Conservation (phyloP, 2,888 invertebrate species). For the Nasonovia ribisnigri region DNA sequence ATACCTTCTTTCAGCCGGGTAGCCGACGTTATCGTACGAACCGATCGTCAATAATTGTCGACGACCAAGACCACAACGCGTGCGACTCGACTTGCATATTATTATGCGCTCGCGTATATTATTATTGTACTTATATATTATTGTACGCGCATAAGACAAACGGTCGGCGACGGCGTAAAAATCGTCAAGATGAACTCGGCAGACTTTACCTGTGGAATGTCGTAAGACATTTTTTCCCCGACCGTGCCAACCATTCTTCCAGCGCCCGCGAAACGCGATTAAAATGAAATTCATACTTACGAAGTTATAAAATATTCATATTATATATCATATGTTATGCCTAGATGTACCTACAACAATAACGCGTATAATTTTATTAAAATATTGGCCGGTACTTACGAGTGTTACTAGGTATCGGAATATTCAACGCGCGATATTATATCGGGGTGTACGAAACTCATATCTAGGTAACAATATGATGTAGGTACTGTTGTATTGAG, state of each 20-base stretch:
- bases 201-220: conserved; percentile 28
- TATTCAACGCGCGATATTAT: no score
- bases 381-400: no score
- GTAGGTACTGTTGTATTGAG: no score
- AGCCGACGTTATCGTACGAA: conserved; percentile 18
- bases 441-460: no score
- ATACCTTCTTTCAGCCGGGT: conserved; percentile 30
- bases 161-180: neutral
- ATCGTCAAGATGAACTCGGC: neutral
- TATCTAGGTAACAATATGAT: no score
- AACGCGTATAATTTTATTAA: no score
- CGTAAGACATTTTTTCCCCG: neutral
- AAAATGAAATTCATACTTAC: neutral
- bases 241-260: conserved; percentile 24
- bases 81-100: conserved; percentile 23
- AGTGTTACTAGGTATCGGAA: no score
- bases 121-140: neutral
- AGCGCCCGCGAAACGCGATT: neutral
- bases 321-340: no score
- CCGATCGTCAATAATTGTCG: conserved; percentile 48
- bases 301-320: no score
- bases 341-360: no score
- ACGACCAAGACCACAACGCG: conserved; percentile 2
- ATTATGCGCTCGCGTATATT: neutral
- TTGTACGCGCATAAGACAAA: conserved; percentile 34